Evolutionary conservation across 2,113 vertebrate genomes (phyloP), one percentile per base, ranked within the genome.

Genomic region (Cichladusa arquata): DNA sequence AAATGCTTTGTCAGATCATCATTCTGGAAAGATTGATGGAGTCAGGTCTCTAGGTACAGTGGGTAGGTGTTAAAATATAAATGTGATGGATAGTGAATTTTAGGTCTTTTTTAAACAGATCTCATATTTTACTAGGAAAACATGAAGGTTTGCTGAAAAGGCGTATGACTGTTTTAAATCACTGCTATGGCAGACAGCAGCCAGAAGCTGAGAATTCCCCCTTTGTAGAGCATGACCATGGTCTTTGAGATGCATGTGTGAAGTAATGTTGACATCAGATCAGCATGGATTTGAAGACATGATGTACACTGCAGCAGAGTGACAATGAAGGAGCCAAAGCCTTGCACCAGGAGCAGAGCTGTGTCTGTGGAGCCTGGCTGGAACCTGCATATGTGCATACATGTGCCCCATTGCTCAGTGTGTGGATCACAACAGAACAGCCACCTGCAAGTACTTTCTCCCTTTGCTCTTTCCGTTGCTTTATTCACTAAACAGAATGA

Each of bases 1-100:
- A 92, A 95, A 73, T 90, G 74, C 82, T 92, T 79, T 93, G 78
- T 85, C 83, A 74, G 38, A 88, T 47, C 42, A 45, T 86, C n/a
- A 1, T 56, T 92, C 38, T 61, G 33, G 80, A 82, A 81, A 79
- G 89, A 96, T 87, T 87, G 91, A 95, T 90, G 69, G 73, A 48
- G 71, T 57, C 53, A 89, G 80, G 51, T 50, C 66, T 95, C 54
- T 84, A 26, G 70, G 45, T 84, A 36, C 51, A 85, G 62, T 29
- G 20, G 18, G 31, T 51, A 80, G 50, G 36, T 60, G 51, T 96
- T 94, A 70, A 76, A 84, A 92, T 73, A 88, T 26, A 73, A 91
- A 86, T 65, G 60, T 64, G 76, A 86, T 51, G 38, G 81, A 61
- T 66, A 76, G 65, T 82, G 82, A 92, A 88, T 93, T 96, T 91